Percentiles rank a stretch among this genome's conserved stretches.
phyloP scores from a whole-genome alignment of 2,888 invertebrate species.

The Rutpela maculata region DNA sequence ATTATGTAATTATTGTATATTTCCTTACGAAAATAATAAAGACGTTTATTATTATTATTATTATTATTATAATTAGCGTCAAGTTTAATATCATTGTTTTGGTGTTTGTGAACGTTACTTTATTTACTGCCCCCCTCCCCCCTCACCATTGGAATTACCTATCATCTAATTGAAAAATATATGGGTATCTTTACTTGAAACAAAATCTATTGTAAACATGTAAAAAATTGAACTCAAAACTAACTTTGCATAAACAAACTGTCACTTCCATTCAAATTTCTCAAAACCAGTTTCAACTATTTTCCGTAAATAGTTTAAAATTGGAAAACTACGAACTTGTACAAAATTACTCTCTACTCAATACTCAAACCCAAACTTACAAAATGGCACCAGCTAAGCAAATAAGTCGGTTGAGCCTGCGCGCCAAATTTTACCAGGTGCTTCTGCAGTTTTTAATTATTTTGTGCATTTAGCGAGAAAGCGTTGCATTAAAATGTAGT shows the following conservation, averaged over 20 bases:
- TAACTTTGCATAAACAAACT: constrained; percentile 7
- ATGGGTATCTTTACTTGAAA: neutral
- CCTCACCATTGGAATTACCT: no score
- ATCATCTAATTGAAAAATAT: constrained; percentile 8
- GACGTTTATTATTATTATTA: no score
- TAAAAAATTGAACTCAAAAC: neutral
- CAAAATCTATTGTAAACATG: neutral
- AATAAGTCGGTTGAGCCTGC: constrained; percentile 72
- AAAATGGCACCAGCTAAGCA: constrained; percentile 66
- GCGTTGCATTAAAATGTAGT: constrained; percentile 68
- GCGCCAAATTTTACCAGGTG: constrained; percentile 73
- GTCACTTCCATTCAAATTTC: constrained; percentile 5
- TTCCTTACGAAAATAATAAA: no score
- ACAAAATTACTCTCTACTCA: constrained; percentile 38
- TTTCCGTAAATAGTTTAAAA: constrained; percentile 7
- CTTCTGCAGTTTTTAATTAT: constrained; percentile 64
- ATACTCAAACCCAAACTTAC: constrained; percentile 61
- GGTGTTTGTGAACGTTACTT: no score
- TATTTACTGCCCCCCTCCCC: no score
- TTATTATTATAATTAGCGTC: no score
- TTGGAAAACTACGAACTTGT: constrained; percentile 15
- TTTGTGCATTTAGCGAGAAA: constrained; percentile 63
- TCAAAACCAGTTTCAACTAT: neutral
- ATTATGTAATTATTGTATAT: no score
- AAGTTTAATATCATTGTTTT: no score